A percentile compares a stretch with the other conserved stretches of the same genome.
phyloP scores from a whole-genome alignment of 2,888 invertebrate genomes.

The Malthinus flaveolus region DNA sequence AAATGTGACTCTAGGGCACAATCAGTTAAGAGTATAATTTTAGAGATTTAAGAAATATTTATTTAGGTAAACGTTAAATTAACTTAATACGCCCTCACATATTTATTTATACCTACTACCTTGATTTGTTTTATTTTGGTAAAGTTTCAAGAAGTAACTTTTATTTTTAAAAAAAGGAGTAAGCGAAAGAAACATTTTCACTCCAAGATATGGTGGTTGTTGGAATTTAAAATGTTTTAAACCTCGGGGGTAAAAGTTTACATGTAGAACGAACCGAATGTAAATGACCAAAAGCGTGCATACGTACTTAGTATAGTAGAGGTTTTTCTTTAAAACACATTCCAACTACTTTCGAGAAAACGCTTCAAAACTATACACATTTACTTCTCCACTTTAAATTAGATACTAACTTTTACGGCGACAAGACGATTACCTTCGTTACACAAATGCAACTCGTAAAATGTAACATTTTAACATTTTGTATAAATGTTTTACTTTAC shows the following conservation, averaged over 20 bases:
- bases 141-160: neutral
- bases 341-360: no score
- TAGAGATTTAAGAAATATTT: no score
- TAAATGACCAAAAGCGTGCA: slow-evolving; percentile 28
- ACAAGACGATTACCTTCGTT: slow-evolving; percentile 15
- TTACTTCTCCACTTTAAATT: no score
- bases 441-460: slow-evolving; percentile 1
- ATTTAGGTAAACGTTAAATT: neutral
- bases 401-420: slow-evolving; percentile 16
- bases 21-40: no score
- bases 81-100: no score
- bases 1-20: no score
- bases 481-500: no score
- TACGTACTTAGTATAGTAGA: no score
- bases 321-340: no score
- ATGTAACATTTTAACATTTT: no score
- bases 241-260: slow-evolving; percentile 21
- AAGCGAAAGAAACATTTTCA: neutral
- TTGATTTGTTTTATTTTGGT: neutral
- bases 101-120: no score
- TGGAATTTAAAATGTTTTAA: slow-evolving; percentile 10
- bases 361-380: no score
- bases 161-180: neutral
- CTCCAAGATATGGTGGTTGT: slow-evolving; percentile 5
- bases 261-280: slow-evolving; percentile 26